phyloP scores from a whole-genome alignment of 2,113 vertebrate genomes.

The Nothobranchius furzeri region DNA sequence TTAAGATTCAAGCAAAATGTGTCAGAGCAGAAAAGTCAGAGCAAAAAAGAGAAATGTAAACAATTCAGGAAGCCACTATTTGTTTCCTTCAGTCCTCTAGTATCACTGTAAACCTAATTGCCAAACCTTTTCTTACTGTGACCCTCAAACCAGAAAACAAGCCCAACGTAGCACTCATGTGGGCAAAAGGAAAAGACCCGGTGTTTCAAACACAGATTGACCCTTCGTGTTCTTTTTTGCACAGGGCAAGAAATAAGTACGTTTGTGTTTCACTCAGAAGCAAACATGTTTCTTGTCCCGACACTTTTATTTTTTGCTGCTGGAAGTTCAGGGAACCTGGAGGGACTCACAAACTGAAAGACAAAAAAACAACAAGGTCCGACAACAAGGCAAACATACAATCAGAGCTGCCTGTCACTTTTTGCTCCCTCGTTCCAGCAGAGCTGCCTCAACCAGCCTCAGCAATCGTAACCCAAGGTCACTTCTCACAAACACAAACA shows the following conservation, averaged over 20 bases:
- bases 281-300: slow-evolving; percentile 43
- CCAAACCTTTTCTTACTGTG: too few species aligned
- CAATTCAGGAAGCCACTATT: too few species aligned
- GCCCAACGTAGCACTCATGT: too few species aligned
- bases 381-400: slow-evolving; percentile 3
- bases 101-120: too few species aligned
- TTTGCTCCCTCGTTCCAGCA: slow-evolving; percentile 7
- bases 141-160: too few species aligned
- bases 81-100: too few species aligned
- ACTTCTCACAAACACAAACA: slow-evolving; percentile 5
- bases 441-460: slow-evolving; percentile 29
- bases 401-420: slow-evolving; percentile 16
- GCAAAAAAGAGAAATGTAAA: too few species aligned
- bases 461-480: slow-evolving; percentile 41
- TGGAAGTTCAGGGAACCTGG: slow-evolving; percentile 38
- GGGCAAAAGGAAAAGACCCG: background rate
- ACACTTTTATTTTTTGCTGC: slow-evolving; percentile 36
- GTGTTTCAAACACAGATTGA: background rate
- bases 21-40: too few species aligned
- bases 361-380: slow-evolving; percentile 1
- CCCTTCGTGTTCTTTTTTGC: too few species aligned
- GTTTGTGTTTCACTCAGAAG: slow-evolving; percentile 10
- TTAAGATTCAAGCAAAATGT: too few species aligned
- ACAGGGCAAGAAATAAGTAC: background rate
- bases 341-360: slow-evolving; percentile 11